A percentile compares a stretch with the other conserved stretches of the same genome.
Evolutionary conservation across 92 coral and sea anemone species (phyloP).

Genomic region (Heteractis magnifica): DNA sequence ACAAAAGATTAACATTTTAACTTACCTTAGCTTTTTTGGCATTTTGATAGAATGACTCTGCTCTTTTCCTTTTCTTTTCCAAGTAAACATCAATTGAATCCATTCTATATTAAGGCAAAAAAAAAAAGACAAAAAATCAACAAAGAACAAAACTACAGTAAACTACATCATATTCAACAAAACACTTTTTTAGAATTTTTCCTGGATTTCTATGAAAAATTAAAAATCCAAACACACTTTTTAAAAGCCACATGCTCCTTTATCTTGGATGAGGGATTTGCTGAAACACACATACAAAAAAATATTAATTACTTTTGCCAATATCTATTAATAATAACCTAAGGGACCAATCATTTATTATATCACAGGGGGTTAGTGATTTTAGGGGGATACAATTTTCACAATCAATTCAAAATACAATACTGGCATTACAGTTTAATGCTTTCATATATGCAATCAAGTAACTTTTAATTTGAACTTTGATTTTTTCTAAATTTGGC

Average conservation of each 20-base stretch:
- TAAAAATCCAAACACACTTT: slow-evolving; percentile 6
- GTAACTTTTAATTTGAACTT: no score
- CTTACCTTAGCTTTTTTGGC: slow-evolving; percentile 83
- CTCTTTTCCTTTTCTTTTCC: slow-evolving; percentile 85
- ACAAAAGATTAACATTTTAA: background rate
- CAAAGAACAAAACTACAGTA: background rate
- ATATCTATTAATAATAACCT: no score
- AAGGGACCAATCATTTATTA: background rate
- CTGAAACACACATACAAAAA: background rate
- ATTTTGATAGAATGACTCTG: slow-evolving; percentile 59
- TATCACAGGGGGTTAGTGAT: background rate
- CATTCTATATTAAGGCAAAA: slow-evolving; percentile 57
- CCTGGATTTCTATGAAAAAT: background rate
- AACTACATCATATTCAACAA: background rate
- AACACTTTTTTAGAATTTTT: background rate
- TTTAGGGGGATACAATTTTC: background rate
- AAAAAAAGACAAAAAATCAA: slow-evolving; percentile 2
- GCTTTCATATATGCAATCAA: no score
- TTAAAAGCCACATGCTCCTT: slow-evolving; percentile 21
- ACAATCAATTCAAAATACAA: no score
- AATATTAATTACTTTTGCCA: background rate
- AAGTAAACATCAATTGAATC: slow-evolving; percentile 93
- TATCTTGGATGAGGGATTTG: slow-evolving; percentile 5
- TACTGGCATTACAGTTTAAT: no score
- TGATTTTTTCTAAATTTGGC: no score